Evolutionary conservation across 37 sponge, comb jelly and placozoan genomes (phyloP).

Genomic region (Eunapius fragilis): DNA sequence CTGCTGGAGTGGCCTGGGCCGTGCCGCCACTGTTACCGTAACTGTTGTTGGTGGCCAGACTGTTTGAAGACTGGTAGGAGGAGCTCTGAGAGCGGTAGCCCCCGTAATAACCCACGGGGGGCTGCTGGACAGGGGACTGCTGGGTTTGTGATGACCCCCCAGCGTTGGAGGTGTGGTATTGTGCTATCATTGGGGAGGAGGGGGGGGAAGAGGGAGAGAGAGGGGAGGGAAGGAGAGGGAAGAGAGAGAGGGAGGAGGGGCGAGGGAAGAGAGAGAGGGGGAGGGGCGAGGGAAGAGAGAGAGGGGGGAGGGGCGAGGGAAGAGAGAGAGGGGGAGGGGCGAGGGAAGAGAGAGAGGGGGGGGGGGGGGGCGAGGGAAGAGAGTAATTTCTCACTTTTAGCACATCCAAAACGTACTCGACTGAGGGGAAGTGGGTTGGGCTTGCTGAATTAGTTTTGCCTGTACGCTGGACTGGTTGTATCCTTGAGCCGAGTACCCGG

Average conservation of each 20-base stretch:
- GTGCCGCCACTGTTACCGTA: not conserved
- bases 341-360: not conserved
- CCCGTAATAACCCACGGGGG: not conserved
- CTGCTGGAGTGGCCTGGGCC: not conserved
- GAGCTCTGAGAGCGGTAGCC: constrained; percentile 5
- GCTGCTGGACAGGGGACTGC: too few species aligned
- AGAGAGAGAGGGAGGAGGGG: not conserved
- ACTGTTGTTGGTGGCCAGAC: not conserved
- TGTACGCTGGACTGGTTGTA: not conserved
- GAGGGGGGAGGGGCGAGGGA: not conserved
- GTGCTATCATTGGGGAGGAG: not conserved
- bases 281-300: not conserved
- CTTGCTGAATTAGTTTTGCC: not conserved
- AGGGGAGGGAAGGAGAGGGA: not conserved
- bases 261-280: not conserved
- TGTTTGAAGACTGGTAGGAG: constrained; percentile 7
- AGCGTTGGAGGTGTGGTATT: not conserved
- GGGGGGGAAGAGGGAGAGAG: not conserved
- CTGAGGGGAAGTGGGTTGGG: not conserved
- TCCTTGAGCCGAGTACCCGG: not conserved
- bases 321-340: constrained; percentile 1
- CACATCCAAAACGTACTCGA: too few species aligned
- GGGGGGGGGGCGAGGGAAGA: too few species aligned
- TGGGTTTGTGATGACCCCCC: not conserved
- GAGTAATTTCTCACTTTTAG: too few species aligned